These are phyloP conservation scores for Dipus sagitta DNA, from an alignment of 2,797 vertebrate genomes.

Conservation along the genomic window DNA sequence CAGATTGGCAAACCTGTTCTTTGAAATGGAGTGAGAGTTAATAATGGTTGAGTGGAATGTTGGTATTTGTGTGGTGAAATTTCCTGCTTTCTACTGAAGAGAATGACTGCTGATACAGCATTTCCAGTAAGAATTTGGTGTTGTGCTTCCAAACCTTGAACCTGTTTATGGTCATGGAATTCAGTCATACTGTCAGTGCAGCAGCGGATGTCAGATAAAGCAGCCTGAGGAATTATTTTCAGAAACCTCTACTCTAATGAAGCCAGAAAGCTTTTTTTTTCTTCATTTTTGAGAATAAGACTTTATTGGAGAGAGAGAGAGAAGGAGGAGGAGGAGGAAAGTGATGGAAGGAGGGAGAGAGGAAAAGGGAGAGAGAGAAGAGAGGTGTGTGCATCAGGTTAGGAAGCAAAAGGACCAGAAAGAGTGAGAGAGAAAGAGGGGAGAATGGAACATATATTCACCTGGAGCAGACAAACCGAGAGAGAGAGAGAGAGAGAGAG, in stretches of 20 bases:
- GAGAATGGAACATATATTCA: no score
- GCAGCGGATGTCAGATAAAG: not conserved
- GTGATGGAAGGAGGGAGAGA: no score
- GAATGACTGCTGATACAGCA: not conserved
- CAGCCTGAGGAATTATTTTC: not conserved
- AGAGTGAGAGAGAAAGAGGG: no score
- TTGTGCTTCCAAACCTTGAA: not conserved
- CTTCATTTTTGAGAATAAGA: no score
- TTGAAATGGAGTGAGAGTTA: not conserved
- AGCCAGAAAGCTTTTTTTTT: not conserved
- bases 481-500: no score
- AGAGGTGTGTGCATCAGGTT: no score
- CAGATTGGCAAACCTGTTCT: not conserved
- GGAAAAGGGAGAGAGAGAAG: no score
- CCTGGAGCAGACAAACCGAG: no score
- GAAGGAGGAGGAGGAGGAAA: no score
- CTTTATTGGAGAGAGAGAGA: no score
- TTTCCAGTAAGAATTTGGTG: constrained; percentile 13
- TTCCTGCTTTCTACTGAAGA: not conserved
- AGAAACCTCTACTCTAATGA: not conserved
- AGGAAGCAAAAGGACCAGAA: no score
- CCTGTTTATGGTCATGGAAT: not conserved
- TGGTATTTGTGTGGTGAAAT: not conserved
- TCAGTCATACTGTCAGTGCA: not conserved
- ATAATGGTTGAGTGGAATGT: not conserved